Evolutionary conservation across 2,888 invertebrate genomes (phyloP).

Genomic region (Tinea pellionella): DNA sequence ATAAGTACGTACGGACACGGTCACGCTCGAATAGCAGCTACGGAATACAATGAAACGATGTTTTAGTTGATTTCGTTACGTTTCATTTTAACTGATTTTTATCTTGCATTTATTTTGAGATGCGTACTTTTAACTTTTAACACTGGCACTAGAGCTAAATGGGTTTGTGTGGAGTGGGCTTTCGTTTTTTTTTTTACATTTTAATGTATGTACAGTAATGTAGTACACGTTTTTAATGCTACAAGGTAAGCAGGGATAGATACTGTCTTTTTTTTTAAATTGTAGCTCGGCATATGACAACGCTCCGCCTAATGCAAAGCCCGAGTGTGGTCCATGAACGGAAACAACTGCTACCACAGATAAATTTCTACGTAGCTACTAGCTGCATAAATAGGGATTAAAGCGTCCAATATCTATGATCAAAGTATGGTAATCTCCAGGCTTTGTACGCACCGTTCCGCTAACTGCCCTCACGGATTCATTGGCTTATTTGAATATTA

Average conservation of each 20-base stretch:
- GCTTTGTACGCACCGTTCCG: slow-evolving; percentile 12
- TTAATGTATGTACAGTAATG: too few relatives aligned
- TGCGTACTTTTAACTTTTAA: background rate
- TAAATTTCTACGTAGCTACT: background rate
- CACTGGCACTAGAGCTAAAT: too few relatives aligned
- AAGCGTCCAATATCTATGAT: slow-evolving; percentile 1
- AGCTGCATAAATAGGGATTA: background rate
- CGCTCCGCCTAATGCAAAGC: too few relatives aligned
- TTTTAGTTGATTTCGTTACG: background rate
- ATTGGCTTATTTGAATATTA: slow-evolving; percentile 8
- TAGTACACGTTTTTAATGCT: too few relatives aligned
- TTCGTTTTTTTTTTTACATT: too few relatives aligned
- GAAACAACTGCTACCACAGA: too few relatives aligned
- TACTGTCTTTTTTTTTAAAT: too few relatives aligned
- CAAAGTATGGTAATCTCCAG: slow-evolving; percentile 5
- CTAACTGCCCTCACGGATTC: background rate
- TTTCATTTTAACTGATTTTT: background rate
- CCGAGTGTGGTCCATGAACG: too few relatives aligned
- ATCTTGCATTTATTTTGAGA: background rate
- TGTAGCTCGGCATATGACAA: too few relatives aligned
- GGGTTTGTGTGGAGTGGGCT: too few relatives aligned
- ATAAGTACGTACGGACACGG: slow-evolving; percentile 32
- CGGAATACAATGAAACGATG: slow-evolving; percentile 4
- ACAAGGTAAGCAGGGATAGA: too few relatives aligned
- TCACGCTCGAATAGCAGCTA: slow-evolving; percentile 25